Evolutionary conservation across 2,888 invertebrate genomes (phyloP).

Genomic region (Diaprepes abbreviatus): DNA sequence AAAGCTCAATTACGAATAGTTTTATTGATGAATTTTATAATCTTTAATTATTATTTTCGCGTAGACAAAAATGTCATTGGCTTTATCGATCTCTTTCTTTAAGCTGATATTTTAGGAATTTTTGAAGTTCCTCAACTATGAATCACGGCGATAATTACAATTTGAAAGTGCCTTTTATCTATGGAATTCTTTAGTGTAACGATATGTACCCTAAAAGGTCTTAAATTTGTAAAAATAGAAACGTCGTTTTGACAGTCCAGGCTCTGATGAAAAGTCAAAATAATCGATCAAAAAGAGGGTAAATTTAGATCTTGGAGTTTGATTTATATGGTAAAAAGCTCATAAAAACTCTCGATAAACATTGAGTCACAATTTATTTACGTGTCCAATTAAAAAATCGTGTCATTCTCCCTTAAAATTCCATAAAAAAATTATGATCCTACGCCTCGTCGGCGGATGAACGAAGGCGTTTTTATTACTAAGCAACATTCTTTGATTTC

Average conservation of each 20-base stretch:
- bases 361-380: conserved; percentile 13
- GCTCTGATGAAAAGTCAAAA: conserved; percentile 16
- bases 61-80: conserved; percentile 39
- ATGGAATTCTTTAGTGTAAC: neutral
- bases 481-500: conserved; percentile 35
- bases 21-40: conserved; percentile 23
- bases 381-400: conserved; percentile 5
- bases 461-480: conserved; percentile 49
- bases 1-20: neutral
- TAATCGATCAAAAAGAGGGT: conserved; percentile 27
- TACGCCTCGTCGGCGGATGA: conserved; percentile 33
- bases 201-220: neutral
- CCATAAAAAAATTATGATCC: conserved; percentile 14
- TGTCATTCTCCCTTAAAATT: conserved; percentile 11
- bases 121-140: conserved; percentile 16
- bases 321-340: conserved; percentile 16
- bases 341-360: conserved; percentile 2
- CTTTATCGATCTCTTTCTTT: conserved; percentile 42
- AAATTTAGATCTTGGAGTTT: neutral
- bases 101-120: conserved; percentile 13
- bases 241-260: conserved; percentile 8
- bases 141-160: conserved; percentile 12
- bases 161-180: neutral
- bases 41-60: conserved; percentile 13
- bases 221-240: conserved; percentile 6